Base-by-base conservation (phyloP, 2,888 invertebrate genomes). In the Platypus cylindrus region DNA sequence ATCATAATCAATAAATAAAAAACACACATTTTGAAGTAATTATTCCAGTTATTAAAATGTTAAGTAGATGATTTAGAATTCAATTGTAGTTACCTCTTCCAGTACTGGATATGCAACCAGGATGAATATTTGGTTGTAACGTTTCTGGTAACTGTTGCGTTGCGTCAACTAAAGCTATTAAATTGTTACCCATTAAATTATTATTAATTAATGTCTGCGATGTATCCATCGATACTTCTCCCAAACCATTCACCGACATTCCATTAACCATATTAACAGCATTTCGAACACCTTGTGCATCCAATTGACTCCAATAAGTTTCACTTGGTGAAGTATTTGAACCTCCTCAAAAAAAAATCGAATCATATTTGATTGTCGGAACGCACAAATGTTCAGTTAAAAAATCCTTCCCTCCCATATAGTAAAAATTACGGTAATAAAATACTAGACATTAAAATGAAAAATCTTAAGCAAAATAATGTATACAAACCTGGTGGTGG, bases 291-390 rank as follows among this genome's bases (percentile, higher is more conserved):
- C 72, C 80, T 52, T 82, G 80, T 3, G 80, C 73, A 57, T 89
- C 89, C 47, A 87, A 64, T 36, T 83, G 81, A 48, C 77, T 75
- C 90, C 90, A 91, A 55, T 89, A 90, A 35, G 78, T 74, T 63
- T 97, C 95, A 54, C 90, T 93, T 0, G 97, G 95, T 2, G 94
- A 93, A 30, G 81, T 77, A 39, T 78, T 80, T 55, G 84, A 85
- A 30, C 84, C 80, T 8, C 94, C 50, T 50, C 20, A 16, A 45
- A 34, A 25, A 1, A 9, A 3, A 29, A 17, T 9, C 15, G 9
- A 20, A 28, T 5, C 8, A 16, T 32, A 12, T 9, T 17, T 9
- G 3, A 23, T 31, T 4, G 7, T 11, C 17, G 3, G 7, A 25
- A 25, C 16, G 24, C 9, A 16, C 13, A 20, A 8, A 31, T 17